Evolutionary conservation across 2,888 invertebrate species (phyloP).

Genomic region (Masnerella sp.): DNA sequence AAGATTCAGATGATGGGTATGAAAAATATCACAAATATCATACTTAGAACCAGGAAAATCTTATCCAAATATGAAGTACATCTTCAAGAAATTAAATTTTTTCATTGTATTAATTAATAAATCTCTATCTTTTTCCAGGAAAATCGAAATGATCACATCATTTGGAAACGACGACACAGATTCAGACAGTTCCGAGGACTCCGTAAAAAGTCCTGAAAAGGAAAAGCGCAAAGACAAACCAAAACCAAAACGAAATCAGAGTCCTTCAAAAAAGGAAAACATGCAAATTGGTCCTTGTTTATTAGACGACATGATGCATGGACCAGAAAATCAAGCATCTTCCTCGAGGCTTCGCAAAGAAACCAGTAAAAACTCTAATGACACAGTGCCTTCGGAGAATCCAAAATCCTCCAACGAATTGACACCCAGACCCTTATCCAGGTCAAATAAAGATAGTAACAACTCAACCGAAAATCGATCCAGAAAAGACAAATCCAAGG

Average conservation of each 20-base stretch:
- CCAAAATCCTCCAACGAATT: background rate
- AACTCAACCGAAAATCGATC: conserved; percentile 1
- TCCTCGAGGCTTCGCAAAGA: background rate
- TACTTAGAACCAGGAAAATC: no score
- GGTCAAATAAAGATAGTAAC: no score
- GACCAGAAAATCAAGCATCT: conserved; percentile 61
- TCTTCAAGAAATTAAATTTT: no score
- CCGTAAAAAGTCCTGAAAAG: conserved; percentile 45
- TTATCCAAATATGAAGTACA: no score
- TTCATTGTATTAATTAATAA: conserved; percentile 28
- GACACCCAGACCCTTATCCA: no score
- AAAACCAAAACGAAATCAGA: conserved; percentile 26
- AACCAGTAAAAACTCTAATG: background rate
- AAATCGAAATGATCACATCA: conserved; percentile 81
- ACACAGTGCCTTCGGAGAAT: conserved; percentile 40
- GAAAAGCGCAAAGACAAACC: conserved; percentile 16
- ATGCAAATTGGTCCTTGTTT: conserved; percentile 63
- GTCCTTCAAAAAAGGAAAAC: conserved; percentile 35
- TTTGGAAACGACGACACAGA: conserved; percentile 79
- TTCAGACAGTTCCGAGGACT: conserved; percentile 65
- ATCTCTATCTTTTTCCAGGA: conserved; percentile 72
- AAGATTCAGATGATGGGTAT: conserved; percentile 79
- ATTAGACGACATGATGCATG: conserved; percentile 63
- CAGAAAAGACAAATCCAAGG: conserved; percentile 17
- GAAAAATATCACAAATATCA: conserved; percentile 7